Evolutionary conservation across 1,140 invertebrate species (phyloP).

Genomic region (Sitobion miscanthi): DNA sequence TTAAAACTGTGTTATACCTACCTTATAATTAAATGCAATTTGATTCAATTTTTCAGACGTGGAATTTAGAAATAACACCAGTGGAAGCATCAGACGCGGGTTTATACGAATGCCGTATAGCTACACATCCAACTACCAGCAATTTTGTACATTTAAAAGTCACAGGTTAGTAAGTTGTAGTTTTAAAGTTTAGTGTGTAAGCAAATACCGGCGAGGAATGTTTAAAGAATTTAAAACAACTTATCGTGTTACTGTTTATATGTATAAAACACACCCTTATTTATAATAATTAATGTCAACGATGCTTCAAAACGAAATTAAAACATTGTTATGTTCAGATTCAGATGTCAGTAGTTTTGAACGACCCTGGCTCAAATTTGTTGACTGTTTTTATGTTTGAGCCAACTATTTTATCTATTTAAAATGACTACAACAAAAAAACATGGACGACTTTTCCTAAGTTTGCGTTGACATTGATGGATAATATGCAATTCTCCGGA

Average conservation of each 20-base stretch:
- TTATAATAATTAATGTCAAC: not conserved
- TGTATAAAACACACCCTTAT: not conserved
- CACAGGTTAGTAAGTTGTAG: conserved; percentile 72
- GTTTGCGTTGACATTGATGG: conserved; percentile 1
- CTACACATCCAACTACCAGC: conserved; percentile 69
- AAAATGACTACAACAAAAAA: not conserved
- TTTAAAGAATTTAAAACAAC: not conserved
- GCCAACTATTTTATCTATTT: not conserved
- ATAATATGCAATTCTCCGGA: not conserved
- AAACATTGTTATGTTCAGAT: not conserved
- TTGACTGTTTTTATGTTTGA: not conserved
- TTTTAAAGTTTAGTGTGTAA: not conserved
- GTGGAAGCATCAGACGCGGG: conserved; percentile 75
- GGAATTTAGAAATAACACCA: conserved; percentile 85
- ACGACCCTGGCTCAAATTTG: not conserved
- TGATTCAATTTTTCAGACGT: conserved; percentile 69
- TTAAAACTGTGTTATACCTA: not conserved
- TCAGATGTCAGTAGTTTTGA: not conserved
- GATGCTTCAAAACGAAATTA: not conserved
- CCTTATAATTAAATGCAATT: not conserved
- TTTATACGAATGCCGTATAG: conserved; percentile 81
- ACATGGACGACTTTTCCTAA: not conserved
- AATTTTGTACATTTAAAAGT: conserved; percentile 83
- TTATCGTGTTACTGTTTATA: not conserved
- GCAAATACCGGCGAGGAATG: not conserved